Percentiles rank a stretch among this genome's conserved stretches.
Conservation (phyloP, 2,113 vertebrate genomes). For the Etheostoma cragini region DNA sequence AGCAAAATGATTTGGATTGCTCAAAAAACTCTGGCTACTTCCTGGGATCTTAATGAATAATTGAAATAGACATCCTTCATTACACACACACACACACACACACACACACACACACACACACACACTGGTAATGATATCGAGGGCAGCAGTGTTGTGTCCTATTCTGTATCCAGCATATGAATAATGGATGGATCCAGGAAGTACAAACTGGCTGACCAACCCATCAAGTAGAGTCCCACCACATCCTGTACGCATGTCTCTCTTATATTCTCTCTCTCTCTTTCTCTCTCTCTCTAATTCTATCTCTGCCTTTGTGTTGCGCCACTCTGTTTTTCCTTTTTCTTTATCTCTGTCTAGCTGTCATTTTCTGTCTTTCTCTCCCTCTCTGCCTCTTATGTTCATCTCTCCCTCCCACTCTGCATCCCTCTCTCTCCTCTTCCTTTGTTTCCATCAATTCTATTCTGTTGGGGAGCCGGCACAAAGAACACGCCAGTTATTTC, state of each 20-base stretch:
- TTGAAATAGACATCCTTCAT: neutral
- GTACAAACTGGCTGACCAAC: constrained; percentile 64
- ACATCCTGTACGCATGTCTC: constrained; percentile 33
- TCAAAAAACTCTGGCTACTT: no score
- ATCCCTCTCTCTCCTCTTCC: constrained; percentile 37
- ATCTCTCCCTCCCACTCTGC: constrained; percentile 23
- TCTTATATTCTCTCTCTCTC: constrained; percentile 7
- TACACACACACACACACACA: no score
- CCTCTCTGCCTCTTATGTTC: constrained; percentile 17
- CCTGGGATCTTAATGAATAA: constrained; percentile 17
- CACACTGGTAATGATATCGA: constrained; percentile 38
- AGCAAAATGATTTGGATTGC: no score
- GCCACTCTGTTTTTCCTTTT: constrained; percentile 32
- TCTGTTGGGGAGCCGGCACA: constrained; percentile 42
- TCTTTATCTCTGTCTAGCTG: constrained; percentile 17
- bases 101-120: no score
- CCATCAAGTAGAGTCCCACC: constrained; percentile 47
- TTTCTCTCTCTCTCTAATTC: neutral
- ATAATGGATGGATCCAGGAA: constrained; percentile 87
- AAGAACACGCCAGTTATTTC: constrained; percentile 43
- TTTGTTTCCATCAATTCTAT: constrained; percentile 65
- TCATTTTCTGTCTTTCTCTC: neutral
- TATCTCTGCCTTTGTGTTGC: neutral
- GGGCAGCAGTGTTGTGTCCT: constrained; percentile 66
- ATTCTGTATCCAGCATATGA: constrained; percentile 69